phyloP scores from a whole-genome alignment of 2,113 vertebrate genomes.

The Lasiurus cinereus region DNA sequence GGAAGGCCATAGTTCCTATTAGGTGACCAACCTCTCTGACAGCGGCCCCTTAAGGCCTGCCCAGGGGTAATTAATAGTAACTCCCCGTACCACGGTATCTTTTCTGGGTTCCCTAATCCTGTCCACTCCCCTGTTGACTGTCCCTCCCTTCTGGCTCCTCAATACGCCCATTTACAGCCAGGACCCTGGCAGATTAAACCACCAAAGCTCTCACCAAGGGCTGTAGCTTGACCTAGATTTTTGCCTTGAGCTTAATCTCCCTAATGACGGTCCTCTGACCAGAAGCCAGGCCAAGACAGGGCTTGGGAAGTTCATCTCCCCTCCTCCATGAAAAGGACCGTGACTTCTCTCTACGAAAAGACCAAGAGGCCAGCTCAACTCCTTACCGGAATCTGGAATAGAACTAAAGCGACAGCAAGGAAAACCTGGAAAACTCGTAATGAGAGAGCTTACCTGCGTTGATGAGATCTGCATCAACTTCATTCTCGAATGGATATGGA shows the following conservation, averaged over 20 bases:
- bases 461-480: slow-evolving; percentile 97
- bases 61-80: background rate
- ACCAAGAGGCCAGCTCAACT: background rate
- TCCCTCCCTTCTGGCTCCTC: background rate
- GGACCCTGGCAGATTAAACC: background rate
- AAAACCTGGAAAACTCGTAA: background rate
- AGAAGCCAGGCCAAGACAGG: background rate
- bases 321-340: background rate
- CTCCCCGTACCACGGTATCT: background rate
- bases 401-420: background rate
- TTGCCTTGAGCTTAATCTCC: background rate
- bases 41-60: background rate
- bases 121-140: background rate
- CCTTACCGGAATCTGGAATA: background rate
- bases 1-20: background rate
- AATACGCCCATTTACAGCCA: background rate
- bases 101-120: background rate
- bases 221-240: background rate
- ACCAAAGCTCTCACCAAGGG: background rate
- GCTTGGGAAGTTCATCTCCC: background rate
- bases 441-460: slow-evolving; percentile 93
- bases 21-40: background rate
- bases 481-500: slow-evolving; percentile 94
- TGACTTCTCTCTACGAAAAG: background rate
- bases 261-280: background rate